Evolutionary conservation across 2,113 vertebrate species (phyloP).

Genomic region (Neolamprologus fasciatus): DNA sequence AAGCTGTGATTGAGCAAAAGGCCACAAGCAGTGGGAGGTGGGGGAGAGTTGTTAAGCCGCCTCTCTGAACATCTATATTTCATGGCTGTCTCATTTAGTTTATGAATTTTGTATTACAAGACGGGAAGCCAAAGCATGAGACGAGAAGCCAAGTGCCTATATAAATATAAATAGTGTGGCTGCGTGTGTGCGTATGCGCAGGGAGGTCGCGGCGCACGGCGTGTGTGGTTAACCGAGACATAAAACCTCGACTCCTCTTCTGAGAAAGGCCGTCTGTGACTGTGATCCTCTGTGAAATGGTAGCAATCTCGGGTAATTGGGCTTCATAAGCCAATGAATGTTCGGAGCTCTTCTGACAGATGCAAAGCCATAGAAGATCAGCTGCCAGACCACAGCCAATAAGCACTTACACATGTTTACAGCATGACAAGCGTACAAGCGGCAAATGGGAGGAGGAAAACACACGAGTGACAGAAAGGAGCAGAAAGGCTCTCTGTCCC

Average conservation of each 20-base stretch:
- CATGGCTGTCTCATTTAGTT: slow-evolving; percentile 32
- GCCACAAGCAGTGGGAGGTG: neutral
- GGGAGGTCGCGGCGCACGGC: neutral
- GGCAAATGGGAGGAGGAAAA: neutral
- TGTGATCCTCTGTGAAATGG: slow-evolving; percentile 58
- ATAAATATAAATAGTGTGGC: neutral
- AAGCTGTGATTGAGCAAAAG: slow-evolving; percentile 41
- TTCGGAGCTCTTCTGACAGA: slow-evolving; percentile 67
- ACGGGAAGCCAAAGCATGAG: slow-evolving; percentile 14
- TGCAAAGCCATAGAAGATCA: slow-evolving; percentile 12
- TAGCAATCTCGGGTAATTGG: slow-evolving; percentile 71
- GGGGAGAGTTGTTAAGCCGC: slow-evolving; percentile 12
- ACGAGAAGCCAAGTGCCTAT: slow-evolving; percentile 2
- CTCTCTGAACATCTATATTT: slow-evolving; percentile 57
- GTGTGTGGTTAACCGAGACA: neutral
- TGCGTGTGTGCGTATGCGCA: neutral
- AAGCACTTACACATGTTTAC: slow-evolving; percentile 46
- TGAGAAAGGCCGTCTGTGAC: slow-evolving; percentile 12
- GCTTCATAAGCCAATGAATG: slow-evolving; percentile 59
- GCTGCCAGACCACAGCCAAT: slow-evolving; percentile 38
- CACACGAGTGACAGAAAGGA: neutral
- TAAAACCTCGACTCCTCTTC: slow-evolving; percentile 20
- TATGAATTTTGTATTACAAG: slow-evolving; percentile 42
- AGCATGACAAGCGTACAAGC: neutral
- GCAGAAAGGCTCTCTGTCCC: neutral